Conservation (phyloP, 2,113 vertebrate genomes). For the Anseranas semipalmata region DNA sequence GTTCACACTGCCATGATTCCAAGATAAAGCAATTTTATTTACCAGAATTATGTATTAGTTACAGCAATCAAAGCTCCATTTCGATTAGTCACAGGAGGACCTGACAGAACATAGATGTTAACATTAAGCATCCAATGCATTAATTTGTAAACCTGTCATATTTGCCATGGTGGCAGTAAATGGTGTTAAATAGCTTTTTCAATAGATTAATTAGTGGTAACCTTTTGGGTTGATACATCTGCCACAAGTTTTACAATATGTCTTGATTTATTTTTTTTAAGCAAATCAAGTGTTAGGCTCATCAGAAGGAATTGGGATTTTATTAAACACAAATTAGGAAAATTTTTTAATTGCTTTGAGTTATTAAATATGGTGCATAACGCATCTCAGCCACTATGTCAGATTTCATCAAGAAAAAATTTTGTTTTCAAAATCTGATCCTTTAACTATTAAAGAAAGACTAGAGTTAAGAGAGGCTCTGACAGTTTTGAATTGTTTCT, state of each 20-base stretch:
- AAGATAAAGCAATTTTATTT: background rate
- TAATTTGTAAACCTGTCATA: conserved; percentile 62
- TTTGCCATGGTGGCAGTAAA: conserved; percentile 54
- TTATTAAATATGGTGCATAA: background rate
- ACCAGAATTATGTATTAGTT: conserved; percentile 1
- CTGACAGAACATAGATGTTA: conserved; percentile 46
- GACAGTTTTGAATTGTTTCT: background rate
- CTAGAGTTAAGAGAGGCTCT: background rate
- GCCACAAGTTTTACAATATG: background rate
- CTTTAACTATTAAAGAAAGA: background rate
- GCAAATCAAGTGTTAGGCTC: background rate
- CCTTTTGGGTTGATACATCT: conserved; percentile 1
- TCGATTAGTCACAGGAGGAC: background rate
- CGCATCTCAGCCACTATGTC: background rate
- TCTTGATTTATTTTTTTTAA: conserved; percentile 21
- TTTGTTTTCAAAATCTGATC: background rate
- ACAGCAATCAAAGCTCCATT: conserved; percentile 1
- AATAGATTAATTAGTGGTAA: conserved; percentile 46
- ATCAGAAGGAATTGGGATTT: background rate
- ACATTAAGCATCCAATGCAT: background rate
- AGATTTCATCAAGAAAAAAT: background rate
- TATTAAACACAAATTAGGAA: background rate
- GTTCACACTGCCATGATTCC: background rate
- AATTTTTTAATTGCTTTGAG: background rate
- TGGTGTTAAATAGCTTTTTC: conserved; percentile 59